Conservation (phyloP, 1,140 invertebrate species). For the Chymomyza costata region DNA sequence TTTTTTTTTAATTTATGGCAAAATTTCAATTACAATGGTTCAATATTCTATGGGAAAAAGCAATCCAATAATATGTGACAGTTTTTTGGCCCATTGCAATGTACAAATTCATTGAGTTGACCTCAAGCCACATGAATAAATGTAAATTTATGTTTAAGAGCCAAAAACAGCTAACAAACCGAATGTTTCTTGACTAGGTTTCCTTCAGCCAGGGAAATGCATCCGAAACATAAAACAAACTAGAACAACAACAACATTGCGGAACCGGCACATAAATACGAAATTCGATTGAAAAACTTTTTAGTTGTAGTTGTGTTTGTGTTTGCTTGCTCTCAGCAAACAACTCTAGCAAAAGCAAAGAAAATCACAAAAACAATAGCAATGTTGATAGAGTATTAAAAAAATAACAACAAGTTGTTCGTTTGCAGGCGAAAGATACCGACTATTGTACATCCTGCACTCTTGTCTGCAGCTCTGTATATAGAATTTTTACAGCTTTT, state of each 20-base stretch:
- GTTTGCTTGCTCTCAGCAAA: too few species aligned
- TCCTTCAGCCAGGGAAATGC: constrained; percentile 11
- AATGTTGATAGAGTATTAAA: too few species aligned
- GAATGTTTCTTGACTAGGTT: too few species aligned
- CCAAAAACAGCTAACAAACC: constrained; percentile 17
- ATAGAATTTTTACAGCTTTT: too few species aligned
- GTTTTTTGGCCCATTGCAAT: constrained; percentile 28
- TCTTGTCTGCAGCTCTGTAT: too few species aligned
- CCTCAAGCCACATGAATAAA: constrained; percentile 13
- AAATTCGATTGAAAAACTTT: constrained; percentile 65
- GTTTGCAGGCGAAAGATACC: too few species aligned
- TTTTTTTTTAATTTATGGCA: constrained; percentile 32
- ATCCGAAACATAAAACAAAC: constrained; percentile 24
- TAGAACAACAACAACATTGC: constrained; percentile 26
- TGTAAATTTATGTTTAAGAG: constrained; percentile 35
- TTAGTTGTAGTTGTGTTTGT: constrained; percentile 22
- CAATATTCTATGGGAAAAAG: neutral
- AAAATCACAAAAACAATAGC: too few species aligned
- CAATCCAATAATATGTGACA: constrained; percentile 23
- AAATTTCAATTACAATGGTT: constrained; percentile 21
- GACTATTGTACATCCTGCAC: too few species aligned
- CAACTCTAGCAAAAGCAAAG: too few species aligned
- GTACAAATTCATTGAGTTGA: neutral
- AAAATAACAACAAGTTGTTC: too few species aligned
- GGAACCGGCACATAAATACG: constrained; percentile 43